phyloP scores from a whole-genome alignment of 2,797 vertebrate species.

The Clarias laeviceps region DNA sequence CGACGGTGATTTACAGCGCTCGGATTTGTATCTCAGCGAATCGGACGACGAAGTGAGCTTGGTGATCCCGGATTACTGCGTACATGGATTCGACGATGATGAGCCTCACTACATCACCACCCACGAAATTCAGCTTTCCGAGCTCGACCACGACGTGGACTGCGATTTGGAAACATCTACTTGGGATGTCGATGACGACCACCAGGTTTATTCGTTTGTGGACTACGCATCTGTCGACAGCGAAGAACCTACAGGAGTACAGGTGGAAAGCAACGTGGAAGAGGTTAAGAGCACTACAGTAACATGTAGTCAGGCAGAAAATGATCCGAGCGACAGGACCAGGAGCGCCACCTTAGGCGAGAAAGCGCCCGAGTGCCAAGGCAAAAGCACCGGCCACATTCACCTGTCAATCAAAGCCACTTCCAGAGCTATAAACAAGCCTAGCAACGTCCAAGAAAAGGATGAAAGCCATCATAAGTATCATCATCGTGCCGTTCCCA shows the following conservation, averaged over 20 bases:
- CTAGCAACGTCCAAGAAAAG: constrained; percentile 78
- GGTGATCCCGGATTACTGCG: constrained; percentile 66
- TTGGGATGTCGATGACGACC: constrained; percentile 87
- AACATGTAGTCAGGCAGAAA: constrained; percentile 81
- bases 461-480: constrained; percentile 74
- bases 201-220: constrained; percentile 86
- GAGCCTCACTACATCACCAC: constrained; percentile 94
- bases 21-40: constrained; percentile 58
- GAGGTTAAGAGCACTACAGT: constrained; percentile 64
- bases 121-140: constrained; percentile 92
- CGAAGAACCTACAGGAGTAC: constrained; percentile 70
- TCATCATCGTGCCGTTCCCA: constrained; percentile 73
- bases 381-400: constrained; percentile 77
- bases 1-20: constrained; percentile 62
- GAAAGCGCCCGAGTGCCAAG: background rate
- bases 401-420: constrained; percentile 94
- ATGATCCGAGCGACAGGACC: constrained; percentile 69
- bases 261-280: constrained; percentile 36
- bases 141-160: constrained; percentile 85
- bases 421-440: constrained; percentile 92
- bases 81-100: constrained; percentile 66
- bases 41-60: constrained; percentile 61
- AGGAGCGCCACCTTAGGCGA: constrained; percentile 68
- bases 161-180: constrained; percentile 79
- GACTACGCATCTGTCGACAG: constrained; percentile 86